Evolutionary conservation across 2,888 invertebrate species (phyloP), one percentile per base, ranked within the genome.

Genomic region (Blastobasis adustella): DNA sequence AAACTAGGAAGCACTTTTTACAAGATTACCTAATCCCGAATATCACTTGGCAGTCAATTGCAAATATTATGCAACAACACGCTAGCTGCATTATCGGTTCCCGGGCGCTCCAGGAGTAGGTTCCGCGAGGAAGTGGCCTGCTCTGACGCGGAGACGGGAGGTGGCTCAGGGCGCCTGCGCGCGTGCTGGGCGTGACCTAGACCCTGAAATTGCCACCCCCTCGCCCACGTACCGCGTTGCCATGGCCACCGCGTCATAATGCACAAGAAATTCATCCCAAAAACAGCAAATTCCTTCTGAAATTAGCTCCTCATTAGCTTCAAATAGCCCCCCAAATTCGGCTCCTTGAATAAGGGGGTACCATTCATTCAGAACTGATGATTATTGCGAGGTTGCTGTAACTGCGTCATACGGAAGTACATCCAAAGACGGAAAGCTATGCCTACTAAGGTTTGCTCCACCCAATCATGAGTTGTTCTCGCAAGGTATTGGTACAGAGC

Each of bases 151-250:
- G 62, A 67, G 5, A 67, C 59, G 67, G 60, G 63, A 72, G 71
- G 58, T 59, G 56, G 59, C 44, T 8, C 41, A 40, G 42, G 56
- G 80, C 86, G 84, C 87, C 66, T 73, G 89, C 89, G 88, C 71
- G 37, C 39, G 60, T 48, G 71, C 68, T 71, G 87, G 89, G 89
- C 89, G 89, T 89, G 83, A 89, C 89, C 89, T 89, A 89, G 89
- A 89, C 89, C 89, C 83, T 89, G 89, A 85, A 83, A 81, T 71
- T 63, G 60, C 64, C 83, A 80, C 82, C 85, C 81, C 75, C 73
- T 76, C 73, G 74, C 88, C 87, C 76, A 84, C 83, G 71, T 56
- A 68, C 65, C 67, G 52, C 53, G 81, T 86, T 67, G 38, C 79
- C 73, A 84, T 85, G 71, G 82, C 60, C 67, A 85, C 84, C 53